phyloP scores from a whole-genome alignment of 2,888 invertebrate genomes.

The Druceiella hillmani region DNA sequence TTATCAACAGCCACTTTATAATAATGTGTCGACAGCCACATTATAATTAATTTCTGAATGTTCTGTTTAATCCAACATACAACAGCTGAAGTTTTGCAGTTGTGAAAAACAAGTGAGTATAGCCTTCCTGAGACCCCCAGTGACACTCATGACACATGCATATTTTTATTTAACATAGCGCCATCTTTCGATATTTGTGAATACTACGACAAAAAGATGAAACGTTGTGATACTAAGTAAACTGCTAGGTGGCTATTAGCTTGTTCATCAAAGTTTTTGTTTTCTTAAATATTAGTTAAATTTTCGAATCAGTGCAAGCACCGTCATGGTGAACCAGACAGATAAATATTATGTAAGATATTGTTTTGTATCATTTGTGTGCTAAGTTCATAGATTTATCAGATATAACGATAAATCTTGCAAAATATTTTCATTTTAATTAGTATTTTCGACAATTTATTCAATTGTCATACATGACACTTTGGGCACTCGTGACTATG shows the following conservation, averaged over 20 bases:
- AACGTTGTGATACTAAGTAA: neutral
- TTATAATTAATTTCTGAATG: no score
- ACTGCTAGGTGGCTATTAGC: neutral
- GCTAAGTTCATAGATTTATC: neutral
- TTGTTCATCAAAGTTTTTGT: neutral
- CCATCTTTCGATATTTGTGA: neutral
- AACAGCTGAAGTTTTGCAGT: no score
- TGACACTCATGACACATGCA: neutral
- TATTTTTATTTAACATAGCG: no score
- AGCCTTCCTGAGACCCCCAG: neutral
- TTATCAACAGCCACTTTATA: no score
- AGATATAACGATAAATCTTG: neutral
- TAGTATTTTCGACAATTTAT: neutral
- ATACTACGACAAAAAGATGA: neutral
- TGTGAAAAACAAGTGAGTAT: no score
- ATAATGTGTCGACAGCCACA: no score
- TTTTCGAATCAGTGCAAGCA: neutral
- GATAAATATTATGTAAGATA: neutral
- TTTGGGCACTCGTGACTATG: neutral
- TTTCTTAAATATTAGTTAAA: neutral
- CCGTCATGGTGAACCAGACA: neutral
- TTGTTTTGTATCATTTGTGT: neutral
- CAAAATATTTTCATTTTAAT: neutral
- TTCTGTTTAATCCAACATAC: no score
- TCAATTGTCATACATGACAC: neutral